phyloP scores from a whole-genome alignment of 2,888 invertebrate genomes.

The Rhaphigaster nebulosa region DNA sequence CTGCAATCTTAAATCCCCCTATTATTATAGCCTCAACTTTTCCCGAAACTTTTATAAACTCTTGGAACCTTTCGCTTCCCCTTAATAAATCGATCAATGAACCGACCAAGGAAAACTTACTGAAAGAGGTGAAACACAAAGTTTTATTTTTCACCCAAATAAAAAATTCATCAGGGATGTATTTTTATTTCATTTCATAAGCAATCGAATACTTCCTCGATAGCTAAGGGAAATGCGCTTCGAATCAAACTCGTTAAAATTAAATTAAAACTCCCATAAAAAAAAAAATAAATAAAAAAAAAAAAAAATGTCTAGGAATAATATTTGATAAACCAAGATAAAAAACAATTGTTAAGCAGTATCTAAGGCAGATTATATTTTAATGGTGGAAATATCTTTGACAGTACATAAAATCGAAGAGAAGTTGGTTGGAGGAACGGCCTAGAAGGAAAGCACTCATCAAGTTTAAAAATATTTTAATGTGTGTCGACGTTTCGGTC shows the following conservation, averaged over 20 bases:
- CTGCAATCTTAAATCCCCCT: not conserved
- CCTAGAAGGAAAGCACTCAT: too few relatives aligned
- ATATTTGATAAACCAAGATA: not conserved
- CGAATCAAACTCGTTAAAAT: not conserved
- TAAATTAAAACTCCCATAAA: not conserved
- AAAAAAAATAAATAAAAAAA: too few relatives aligned
- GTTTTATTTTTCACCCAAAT: not conserved
- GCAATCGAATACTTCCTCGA: not conserved
- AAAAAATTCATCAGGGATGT: not conserved
- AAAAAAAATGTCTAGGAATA: not conserved
- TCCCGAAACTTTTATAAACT: not conserved
- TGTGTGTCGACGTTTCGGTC: too few relatives aligned
- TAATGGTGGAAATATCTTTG: too few relatives aligned
- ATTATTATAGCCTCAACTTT: not conserved
- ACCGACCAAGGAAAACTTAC: not conserved
- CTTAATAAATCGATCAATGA: slow-evolving; percentile 10
- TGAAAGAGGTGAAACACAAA: not conserved
- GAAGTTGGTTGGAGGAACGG: too few relatives aligned
- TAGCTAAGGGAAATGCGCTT: not conserved
- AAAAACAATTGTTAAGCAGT: too few relatives aligned
- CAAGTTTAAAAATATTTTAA: too few relatives aligned
- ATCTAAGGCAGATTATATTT: too few relatives aligned
- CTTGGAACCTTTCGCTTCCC: not conserved
- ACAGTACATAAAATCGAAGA: too few relatives aligned
- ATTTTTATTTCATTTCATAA: not conserved